Percentiles rank a stretch among this genome's conserved stretches.
Evolutionary conservation across 2,888 invertebrate species (phyloP).

Genomic region (Megaustenia siamemsis): DNA sequence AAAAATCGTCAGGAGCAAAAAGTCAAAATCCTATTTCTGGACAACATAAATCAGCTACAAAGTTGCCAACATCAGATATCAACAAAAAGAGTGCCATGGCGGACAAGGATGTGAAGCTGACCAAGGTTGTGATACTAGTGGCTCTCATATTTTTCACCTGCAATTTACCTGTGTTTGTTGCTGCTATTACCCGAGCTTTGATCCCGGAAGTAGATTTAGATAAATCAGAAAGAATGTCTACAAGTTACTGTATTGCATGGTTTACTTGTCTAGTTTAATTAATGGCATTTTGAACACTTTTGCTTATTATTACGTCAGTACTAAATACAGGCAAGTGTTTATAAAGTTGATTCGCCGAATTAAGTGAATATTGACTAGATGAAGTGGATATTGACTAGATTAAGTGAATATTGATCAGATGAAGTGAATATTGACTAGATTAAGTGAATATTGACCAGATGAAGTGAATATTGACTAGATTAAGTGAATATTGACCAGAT

Average conservation of each 20-base stretch:
- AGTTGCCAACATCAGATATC: neutral
- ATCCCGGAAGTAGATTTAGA: constrained; percentile 2
- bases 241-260: neutral
- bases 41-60: neutral
- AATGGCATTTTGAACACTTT: neutral
- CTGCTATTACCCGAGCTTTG: neutral
- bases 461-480: no score
- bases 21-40: neutral
- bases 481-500: no score
- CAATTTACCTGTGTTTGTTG: constrained; percentile 22
- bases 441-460: no score
- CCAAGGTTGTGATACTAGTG: constrained; percentile 3
- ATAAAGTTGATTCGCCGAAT: neutral
- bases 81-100: neutral
- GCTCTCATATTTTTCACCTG: constrained; percentile 20
- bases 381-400: no score
- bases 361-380: no score
- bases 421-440: no score
- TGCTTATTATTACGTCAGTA: constrained; percentile 13
- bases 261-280: constrained; percentile 14
- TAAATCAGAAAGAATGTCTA: constrained; percentile 10
- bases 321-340: neutral
- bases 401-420: no score
- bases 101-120: neutral
- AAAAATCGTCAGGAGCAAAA: neutral